These are phyloP conservation scores for Polypterus senegalus DNA, from an alignment of 2,113 vertebrate species.

Conservation along the genomic window DNA sequence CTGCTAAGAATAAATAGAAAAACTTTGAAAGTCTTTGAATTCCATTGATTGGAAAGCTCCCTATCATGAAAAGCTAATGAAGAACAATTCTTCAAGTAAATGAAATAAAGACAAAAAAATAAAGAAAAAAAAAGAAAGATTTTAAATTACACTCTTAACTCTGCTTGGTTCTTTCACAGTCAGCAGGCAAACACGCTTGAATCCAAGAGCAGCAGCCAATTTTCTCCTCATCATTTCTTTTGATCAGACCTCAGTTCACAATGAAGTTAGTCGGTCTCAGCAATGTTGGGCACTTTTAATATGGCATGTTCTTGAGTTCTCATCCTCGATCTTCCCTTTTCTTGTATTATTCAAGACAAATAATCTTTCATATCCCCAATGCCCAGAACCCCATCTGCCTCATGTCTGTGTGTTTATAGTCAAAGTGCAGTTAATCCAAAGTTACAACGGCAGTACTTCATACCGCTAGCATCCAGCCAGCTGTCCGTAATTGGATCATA, in stretches of 20 bases:
- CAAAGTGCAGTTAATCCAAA: conserved; percentile 92
- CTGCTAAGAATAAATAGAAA: too few relatives aligned
- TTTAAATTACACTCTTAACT: conserved; percentile 1
- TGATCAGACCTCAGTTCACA: conserved; percentile 4
- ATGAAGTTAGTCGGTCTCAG: conserved; percentile 23
- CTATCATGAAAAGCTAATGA: too few relatives aligned
- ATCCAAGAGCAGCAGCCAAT: conserved; percentile 31
- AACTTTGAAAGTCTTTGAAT: too few relatives aligned
- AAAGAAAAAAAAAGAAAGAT: conserved; percentile 13
- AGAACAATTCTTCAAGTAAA: neutral
- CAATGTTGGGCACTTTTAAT: conserved; percentile 21
- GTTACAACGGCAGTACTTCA: conserved; percentile 94
- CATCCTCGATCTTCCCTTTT: conserved; percentile 20
- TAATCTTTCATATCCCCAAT: too few relatives aligned
- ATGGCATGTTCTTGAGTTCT: conserved; percentile 17
- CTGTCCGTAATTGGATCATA: conserved; percentile 86
- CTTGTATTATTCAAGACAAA: conserved; percentile 7
- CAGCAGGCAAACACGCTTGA: neutral
- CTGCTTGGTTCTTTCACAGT: neutral
- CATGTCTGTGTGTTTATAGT: conserved; percentile 32
- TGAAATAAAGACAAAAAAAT: conserved; percentile 5
- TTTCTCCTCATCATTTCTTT: conserved; percentile 11
- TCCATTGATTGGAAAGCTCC: too few relatives aligned
- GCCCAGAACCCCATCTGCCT: too few relatives aligned
- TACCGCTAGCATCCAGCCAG: conserved; percentile 90